A percentile compares a stretch with the other conserved stretches of the same genome.
phyloP scores from a whole-genome alignment of 2,888 invertebrate species.

The Noctua pronuba region DNA sequence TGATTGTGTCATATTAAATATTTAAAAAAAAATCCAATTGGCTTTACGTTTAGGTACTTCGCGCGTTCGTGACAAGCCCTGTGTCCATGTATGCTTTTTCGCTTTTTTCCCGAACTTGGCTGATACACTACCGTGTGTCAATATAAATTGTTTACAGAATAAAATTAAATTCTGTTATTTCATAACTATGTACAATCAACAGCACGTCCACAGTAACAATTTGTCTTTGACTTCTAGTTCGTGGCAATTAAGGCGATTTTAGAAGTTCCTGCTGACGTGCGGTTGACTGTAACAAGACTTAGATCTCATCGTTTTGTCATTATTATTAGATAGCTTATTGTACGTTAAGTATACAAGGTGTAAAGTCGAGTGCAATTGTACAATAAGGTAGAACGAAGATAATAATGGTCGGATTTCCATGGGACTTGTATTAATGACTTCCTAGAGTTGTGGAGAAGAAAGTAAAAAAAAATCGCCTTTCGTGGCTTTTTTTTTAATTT shows the following conservation, averaged over 20 bases:
- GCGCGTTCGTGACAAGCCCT: not conserved
- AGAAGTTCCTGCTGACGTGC: not conserved
- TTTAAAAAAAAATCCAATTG: too few relatives aligned
- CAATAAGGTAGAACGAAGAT: too few relatives aligned
- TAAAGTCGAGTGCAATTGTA: too few relatives aligned
- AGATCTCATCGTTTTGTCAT: conserved; percentile 22
- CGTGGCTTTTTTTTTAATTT: too few relatives aligned
- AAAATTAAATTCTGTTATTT: too few relatives aligned
- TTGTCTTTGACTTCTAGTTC: not conserved
- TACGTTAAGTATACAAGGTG: not conserved
- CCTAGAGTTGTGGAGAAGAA: too few relatives aligned
- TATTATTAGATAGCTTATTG: not conserved
- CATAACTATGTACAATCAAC: not conserved
- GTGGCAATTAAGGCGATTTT: not conserved
- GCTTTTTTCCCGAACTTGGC: not conserved
- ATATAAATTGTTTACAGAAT: not conserved
- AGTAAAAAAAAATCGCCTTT: too few relatives aligned
- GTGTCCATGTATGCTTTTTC: not conserved
- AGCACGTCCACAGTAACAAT: not conserved
- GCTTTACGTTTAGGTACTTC: too few relatives aligned
- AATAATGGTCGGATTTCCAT: too few relatives aligned
- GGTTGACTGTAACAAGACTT: conserved; percentile 1
- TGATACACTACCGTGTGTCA: not conserved
- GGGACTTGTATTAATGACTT: too few relatives aligned
- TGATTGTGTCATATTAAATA: too few relatives aligned